A percentile compares a stretch with the other conserved stretches of the same genome.
Conservation (phyloP, 2,113 vertebrate species). For the Triplophysa rosa region DNA sequence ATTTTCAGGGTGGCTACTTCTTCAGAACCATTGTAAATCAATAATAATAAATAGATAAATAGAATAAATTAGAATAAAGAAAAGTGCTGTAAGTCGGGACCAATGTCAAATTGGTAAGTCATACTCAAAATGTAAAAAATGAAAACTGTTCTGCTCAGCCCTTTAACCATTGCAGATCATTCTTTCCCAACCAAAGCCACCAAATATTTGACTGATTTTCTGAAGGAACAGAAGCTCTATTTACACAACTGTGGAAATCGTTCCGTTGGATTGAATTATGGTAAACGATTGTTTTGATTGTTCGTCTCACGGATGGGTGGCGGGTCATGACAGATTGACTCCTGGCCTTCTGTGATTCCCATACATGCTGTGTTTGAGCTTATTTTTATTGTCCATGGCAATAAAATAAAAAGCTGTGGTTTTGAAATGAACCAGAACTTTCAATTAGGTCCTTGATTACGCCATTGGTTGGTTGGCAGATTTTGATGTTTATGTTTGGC, state of each 20-base stretch:
- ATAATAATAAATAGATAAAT: too few relatives aligned
- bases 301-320: neutral
- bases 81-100: neutral
- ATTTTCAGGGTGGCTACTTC: neutral
- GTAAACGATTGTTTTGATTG: slow-evolving; percentile 1
- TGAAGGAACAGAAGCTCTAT: neutral
- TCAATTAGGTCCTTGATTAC: slow-evolving; percentile 4
- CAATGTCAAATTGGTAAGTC: neutral
- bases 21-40: neutral
- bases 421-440: slow-evolving; percentile 9
- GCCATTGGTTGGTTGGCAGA: neutral
- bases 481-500: neutral
- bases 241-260: slow-evolving; percentile 4
- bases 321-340: slow-evolving; percentile 7
- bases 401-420: neutral
- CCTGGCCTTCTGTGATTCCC: slow-evolving; percentile 4
- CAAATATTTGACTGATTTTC: neutral
- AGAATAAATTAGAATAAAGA: neutral
- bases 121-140: neutral
- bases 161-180: neutral
- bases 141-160: neutral
- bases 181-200: too few relatives aligned
- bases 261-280: neutral
- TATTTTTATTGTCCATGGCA: neutral
- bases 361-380: neutral